Conservation (phyloP, 2,797 vertebrate species). For the Neostethus bicornis region DNA sequence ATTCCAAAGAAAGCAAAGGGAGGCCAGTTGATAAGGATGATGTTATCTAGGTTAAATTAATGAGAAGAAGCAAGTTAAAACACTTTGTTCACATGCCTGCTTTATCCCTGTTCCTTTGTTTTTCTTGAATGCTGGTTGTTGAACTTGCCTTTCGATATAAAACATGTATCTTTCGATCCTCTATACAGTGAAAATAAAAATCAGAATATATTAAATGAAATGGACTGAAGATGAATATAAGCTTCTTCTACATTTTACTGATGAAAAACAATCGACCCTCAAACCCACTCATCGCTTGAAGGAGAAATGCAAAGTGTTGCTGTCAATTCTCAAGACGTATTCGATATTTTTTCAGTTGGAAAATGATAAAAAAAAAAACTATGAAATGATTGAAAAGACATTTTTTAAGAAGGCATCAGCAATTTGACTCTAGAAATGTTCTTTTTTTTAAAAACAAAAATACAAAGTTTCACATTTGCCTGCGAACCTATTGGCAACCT, state of each 20-base stretch:
- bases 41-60: slow-evolving; percentile 18
- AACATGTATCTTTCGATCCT: no score
- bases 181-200: not conserved
- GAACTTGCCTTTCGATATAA: no score
- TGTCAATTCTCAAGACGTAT: not conserved
- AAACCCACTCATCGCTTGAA: not conserved
- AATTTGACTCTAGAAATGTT: no score
- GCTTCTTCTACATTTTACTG: not conserved
- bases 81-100: slow-evolving; percentile 2
- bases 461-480: no score
- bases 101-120: slow-evolving; percentile 1
- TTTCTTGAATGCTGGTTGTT: not conserved
- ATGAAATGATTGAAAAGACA: not conserved
- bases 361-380: no score
- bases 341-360: no score
- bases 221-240: not conserved
- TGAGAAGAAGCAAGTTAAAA: not conserved
- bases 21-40: not conserved
- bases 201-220: not conserved
- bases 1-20: not conserved
- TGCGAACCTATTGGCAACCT: no score
- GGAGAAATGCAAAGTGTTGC: not conserved
- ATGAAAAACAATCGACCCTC: not conserved
- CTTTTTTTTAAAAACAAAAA: no score
- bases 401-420: no score